A percentile compares a stretch with the other conserved stretches of the same genome.
Evolutionary conservation across 37 sponge, comb jelly and placozoan genomes (phyloP).

Genomic region (Mnemiopsis leidyi): DNA sequence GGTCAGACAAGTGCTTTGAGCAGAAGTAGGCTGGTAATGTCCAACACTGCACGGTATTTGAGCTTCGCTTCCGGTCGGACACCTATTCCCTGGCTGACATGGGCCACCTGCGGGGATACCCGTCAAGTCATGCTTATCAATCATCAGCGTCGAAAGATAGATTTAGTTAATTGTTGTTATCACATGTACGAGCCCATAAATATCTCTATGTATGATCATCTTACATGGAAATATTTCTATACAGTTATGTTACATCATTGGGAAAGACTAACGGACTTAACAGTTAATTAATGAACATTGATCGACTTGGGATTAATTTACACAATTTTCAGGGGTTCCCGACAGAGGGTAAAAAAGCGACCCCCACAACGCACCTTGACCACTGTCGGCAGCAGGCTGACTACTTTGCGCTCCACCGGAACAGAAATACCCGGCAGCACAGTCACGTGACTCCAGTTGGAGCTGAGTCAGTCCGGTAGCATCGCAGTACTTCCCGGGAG

Average conservation of each 20-base stretch:
- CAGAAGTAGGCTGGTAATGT: conserved; percentile 1
- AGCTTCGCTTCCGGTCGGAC: conserved; percentile 51
- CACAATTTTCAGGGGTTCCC: too few relatives aligned
- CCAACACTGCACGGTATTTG: neutral
- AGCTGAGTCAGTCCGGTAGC: conserved; percentile 10
- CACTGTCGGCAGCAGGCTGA: neutral
- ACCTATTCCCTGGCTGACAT: conserved; percentile 18
- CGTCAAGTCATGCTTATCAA: too few relatives aligned
- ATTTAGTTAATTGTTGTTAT: too few relatives aligned
- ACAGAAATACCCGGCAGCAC: conserved; percentile 66
- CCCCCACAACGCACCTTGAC: neutral
- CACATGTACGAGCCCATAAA: too few relatives aligned
- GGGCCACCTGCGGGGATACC: conserved; percentile 12
- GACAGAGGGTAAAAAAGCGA: too few relatives aligned
- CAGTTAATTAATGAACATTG: too few relatives aligned
- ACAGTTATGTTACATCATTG: too few relatives aligned
- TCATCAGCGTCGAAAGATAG: too few relatives aligned
- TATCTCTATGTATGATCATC: too few relatives aligned
- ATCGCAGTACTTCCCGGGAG: conserved; percentile 67
- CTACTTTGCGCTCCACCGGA: neutral
- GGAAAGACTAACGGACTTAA: too few relatives aligned
- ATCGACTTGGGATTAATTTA: too few relatives aligned
- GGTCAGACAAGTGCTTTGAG: neutral
- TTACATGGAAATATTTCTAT: too few relatives aligned
- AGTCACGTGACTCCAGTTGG: neutral